phyloP scores from a whole-genome alignment of 2,888 invertebrate genomes.

The Drosophila borborema region DNA sequence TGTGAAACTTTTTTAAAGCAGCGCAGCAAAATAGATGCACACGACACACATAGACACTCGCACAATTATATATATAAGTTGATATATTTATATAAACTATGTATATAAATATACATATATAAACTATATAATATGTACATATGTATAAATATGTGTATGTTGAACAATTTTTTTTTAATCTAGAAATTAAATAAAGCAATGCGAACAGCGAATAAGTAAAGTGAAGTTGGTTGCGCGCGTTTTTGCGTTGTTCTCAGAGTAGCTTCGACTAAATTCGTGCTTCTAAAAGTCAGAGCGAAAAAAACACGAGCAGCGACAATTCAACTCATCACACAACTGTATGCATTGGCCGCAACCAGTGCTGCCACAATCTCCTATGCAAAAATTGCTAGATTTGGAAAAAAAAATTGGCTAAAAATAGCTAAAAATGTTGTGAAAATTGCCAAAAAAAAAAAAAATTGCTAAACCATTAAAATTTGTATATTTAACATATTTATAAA shows the following conservation, averaged over 20 bases:
- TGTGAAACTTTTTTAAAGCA: constrained; percentile 20
- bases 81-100: background rate
- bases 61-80: background rate
- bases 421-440: no score
- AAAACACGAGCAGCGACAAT: constrained; percentile 44
- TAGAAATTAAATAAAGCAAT: constrained; percentile 11
- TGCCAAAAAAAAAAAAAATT: no score
- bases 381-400: no score
- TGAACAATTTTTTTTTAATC: constrained; percentile 1
- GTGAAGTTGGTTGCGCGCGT: constrained; percentile 69
- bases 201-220: constrained; percentile 33
- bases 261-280: constrained; percentile 57
- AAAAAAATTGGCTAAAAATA: no score
- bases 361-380: no score
- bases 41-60: background rate
- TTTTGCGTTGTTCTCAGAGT: constrained; percentile 62
- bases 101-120: constrained; percentile 1
- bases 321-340: constrained; percentile 59
- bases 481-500: no score
- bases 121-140: background rate
- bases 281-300: constrained; percentile 59
- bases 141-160: background rate
- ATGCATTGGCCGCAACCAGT: constrained; percentile 39
- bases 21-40: constrained; percentile 7
- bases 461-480: no score